A percentile compares a stretch with the other conserved stretches of the same genome.
Conservation (phyloP, 2,797 vertebrate genomes). For the Tenualosa thibaudeaui region DNA sequence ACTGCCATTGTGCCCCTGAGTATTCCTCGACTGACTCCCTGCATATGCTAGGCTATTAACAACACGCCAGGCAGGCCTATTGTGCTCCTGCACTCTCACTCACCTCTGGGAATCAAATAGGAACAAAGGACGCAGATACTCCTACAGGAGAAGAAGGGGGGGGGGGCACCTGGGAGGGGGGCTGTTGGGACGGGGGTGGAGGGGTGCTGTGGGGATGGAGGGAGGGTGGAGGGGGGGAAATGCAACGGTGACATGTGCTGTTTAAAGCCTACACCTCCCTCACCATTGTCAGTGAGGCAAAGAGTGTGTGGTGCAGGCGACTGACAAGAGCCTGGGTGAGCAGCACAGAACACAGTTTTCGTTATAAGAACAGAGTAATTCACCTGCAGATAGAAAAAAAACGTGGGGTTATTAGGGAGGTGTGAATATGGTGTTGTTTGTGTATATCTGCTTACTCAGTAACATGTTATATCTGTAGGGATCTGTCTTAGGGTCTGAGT, state of each 20-base stretch:
- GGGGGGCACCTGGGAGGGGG: background rate
- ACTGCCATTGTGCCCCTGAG: slow-evolving; percentile 39
- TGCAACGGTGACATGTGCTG: slow-evolving; percentile 58
- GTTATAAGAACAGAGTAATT: background rate
- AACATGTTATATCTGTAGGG: too few species aligned
- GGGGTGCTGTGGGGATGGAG: slow-evolving; percentile 21
- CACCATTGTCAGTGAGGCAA: slow-evolving; percentile 24
- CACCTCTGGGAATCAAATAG: slow-evolving; percentile 68
- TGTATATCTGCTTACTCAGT: too few species aligned
- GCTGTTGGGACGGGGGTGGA: slow-evolving; percentile 27
- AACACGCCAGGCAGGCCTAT: slow-evolving; percentile 47
- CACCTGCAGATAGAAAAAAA: too few species aligned
- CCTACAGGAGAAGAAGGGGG: slow-evolving; percentile 35
- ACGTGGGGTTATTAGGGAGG: background rate
- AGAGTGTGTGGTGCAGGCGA: slow-evolving; percentile 42
- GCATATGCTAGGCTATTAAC: slow-evolving; percentile 62
- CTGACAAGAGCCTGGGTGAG: background rate
- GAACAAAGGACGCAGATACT: slow-evolving; percentile 64
- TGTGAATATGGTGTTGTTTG: background rate
- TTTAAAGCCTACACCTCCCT: slow-evolving; percentile 56
- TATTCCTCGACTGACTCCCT: slow-evolving; percentile 42
- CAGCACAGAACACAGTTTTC: background rate
- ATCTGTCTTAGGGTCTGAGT: too few species aligned
- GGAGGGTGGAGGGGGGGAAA: background rate
- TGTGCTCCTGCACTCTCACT: slow-evolving; percentile 43